Conservation (phyloP, 53 echinoderm and acorn worm genomes). For the Actinopyga echinites region DNA sequence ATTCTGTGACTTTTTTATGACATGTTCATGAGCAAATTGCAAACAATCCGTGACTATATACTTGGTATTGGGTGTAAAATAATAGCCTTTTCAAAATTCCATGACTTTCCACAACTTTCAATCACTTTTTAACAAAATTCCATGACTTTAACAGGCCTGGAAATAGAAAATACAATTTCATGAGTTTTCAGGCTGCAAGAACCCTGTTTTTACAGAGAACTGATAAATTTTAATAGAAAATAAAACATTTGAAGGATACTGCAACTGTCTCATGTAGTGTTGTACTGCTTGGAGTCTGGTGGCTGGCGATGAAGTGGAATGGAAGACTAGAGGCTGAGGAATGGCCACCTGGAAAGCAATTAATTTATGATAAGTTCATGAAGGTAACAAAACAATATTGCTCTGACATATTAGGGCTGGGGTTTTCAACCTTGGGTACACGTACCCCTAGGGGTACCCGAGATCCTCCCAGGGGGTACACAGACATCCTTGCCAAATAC, state of each 20-base stretch:
- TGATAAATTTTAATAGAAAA: background rate
- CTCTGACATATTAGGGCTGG: background rate
- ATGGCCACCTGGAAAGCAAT: slow-evolving; percentile 45
- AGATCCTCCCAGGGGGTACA: background rate
- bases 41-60: too few species aligned
- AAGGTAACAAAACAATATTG: background rate
- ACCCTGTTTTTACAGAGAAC: too few species aligned
- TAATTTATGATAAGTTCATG: background rate
- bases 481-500: too few species aligned
- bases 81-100: too few species aligned
- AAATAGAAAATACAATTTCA: too few species aligned
- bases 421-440: background rate
- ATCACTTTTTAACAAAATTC: too few species aligned
- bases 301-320: slow-evolving; percentile 59
- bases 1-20: too few species aligned
- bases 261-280: slow-evolving; percentile 84
- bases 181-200: too few species aligned
- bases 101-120: too few species aligned
- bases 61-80: too few species aligned
- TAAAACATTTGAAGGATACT: slow-evolving; percentile 69
- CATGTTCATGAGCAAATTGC: too few species aligned
- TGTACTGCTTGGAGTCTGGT: slow-evolving; percentile 81
- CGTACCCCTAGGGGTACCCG: background rate
- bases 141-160: too few species aligned
- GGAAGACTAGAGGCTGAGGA: slow-evolving; percentile 77